Evolutionary conservation across 2,113 vertebrate species (phyloP), one percentile per base, ranked within the genome.

Genomic region (Oreotragus oreotragus): DNA sequence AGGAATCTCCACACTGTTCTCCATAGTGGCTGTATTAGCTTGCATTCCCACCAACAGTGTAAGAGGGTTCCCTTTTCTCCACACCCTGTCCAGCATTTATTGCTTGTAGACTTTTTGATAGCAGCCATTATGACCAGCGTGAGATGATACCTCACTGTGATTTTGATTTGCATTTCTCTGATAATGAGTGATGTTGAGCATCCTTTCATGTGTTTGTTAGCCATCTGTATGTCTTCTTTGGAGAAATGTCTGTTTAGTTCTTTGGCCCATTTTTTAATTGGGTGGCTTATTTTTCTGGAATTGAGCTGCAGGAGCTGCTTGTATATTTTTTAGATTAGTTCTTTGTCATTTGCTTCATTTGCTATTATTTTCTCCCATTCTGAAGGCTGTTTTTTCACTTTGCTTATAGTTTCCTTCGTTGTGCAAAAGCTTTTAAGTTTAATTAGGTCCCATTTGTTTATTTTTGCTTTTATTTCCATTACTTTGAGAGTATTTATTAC

Each of bases 51-150:
- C 55, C 55, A 55, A 23, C 55, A 23, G 55, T 55, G 55, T 55
- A 55, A 23, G 55, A 55, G 55, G 21, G 21, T 23, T 55, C 55
- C 21, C 28, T 62, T 62, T 62, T 62, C 28, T 62, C 60, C 30
- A 62, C 28, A 62, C 30, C 60, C 30, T 64, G 30, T 64, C 60
- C 30, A 64, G 14, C 14, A 33, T 16, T 64, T 62, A 33, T 62
- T 33, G 28, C 5, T 30, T 30, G 13, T 33, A 62, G 60, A 33
- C 6, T 33, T 64, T 62, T 33, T 7, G 60, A 64, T 64, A 33
- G 30, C 14, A 64, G 60, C 30, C 30, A 16, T 64, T 33, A 3
- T 64, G 62, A 64, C 62, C 0, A 0, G 4, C 0, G 3, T 64
- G 62, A 17, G 3, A 33, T 64, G 62, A 16, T 33, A 8, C 15